Evolutionary conservation across 2,888 invertebrate species (phyloP), one percentile per base, ranked within the genome.

Genomic region (Melanophora roralis): DNA sequence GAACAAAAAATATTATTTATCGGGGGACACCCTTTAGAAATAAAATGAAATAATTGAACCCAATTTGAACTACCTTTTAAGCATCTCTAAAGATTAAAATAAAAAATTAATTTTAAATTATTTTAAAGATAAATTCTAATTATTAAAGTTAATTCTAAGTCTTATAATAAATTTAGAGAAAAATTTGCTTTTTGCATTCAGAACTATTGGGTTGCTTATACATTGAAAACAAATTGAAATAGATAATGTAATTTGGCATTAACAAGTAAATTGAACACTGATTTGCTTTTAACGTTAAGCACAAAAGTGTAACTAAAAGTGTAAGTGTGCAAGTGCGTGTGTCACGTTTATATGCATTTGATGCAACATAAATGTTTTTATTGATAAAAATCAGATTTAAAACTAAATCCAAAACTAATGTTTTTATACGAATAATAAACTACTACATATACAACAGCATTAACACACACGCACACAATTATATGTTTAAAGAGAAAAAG

Each of bases 361-460:
- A 69, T 64, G 57, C 62, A 57, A 68, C 67, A 75, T 68, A 75
- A 75, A 75, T 75, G 71, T 69, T 64, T 78, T 78, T 68, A 78
- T 78, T 78, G 78, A 78, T 73, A 64, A 78, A 78, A 74, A 69
- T 38, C 68, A 51, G 16, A 51, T 21, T 19, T 62, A 53, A 71
- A 51, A 51, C 21, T 60, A 65, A 64, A 73, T 55, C 40, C 47
- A n/a, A 60, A 78, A 23, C 68, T 43, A 71, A 71, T 71, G 71
- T 34, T 60, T 38, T 14, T 38, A 32, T 19, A 21, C n/a, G n/a
- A n/a, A n/a, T n/a, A n/a, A n/a, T n/a, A 55, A 34, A 51, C 47
- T 49, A 23, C 38, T 32, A 11, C 57, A 38, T n/a, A 59, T n/a
- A n/a, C n/a, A n/a, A n/a, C n/a, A n/a, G n/a, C 59, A 51, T 12